Evolutionary conservation across 2,113 vertebrate species (phyloP).

Genomic region (Procavia capensis): DNA sequence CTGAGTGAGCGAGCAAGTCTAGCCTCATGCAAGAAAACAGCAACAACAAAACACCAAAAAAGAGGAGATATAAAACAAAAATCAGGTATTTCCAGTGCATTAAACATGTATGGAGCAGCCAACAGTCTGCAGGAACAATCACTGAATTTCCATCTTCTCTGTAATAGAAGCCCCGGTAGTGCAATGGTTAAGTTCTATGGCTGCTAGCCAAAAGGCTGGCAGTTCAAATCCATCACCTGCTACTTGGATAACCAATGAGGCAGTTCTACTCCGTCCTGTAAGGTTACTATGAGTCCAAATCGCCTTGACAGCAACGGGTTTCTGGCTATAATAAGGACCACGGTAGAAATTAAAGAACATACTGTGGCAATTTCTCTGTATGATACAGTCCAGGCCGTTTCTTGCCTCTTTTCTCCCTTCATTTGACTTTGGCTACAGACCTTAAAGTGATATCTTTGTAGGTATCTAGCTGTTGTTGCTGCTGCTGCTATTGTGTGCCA

Average conservation of each 20-base stretch:
- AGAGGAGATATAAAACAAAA: background rate
- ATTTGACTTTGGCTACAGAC: background rate
- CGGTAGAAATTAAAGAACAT: background rate
- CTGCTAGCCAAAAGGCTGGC: no score
- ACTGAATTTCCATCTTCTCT: background rate
- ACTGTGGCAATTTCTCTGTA: background rate
- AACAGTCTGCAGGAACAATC: background rate
- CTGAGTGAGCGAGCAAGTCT: background rate
- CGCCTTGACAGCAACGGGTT: no score
- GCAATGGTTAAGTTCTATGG: no score
- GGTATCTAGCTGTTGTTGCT: background rate
- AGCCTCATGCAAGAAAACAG: background rate
- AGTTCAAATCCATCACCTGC: no score
- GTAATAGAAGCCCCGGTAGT: no score
- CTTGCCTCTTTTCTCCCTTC: background rate
- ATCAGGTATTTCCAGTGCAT: background rate
- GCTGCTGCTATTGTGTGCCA: no score
- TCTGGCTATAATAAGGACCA: background rate
- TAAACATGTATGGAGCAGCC: no score
- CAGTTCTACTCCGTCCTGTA: no score
- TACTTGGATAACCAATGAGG: no score
- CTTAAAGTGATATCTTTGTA: background rate
- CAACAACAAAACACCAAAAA: background rate
- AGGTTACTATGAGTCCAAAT: no score
- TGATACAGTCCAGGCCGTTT: background rate